phyloP scores from a whole-genome alignment of 2,797 vertebrate species.

The Zenarchopterus dispar region DNA sequence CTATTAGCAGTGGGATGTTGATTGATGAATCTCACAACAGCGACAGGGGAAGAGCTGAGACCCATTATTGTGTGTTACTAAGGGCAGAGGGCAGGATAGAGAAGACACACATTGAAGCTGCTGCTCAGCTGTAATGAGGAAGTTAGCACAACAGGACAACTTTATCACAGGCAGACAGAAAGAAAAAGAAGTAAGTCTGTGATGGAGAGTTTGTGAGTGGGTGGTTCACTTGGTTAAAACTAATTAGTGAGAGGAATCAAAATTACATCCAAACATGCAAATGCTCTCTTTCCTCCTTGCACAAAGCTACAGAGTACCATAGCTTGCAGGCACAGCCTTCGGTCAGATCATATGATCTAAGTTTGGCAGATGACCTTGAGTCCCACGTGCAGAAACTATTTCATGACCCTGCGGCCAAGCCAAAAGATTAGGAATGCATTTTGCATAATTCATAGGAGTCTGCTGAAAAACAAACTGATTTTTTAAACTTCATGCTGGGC shows the following conservation, averaged over 20 bases:
- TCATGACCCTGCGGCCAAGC: slow-evolving; percentile 53
- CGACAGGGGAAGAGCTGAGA: slow-evolving; percentile 32
- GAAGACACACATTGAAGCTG: slow-evolving; percentile 50
- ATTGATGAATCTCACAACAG: slow-evolving; percentile 50
- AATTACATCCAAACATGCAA: slow-evolving; percentile 28
- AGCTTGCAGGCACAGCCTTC: slow-evolving; percentile 50
- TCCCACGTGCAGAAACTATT: slow-evolving; percentile 51
- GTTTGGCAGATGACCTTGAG: slow-evolving; percentile 64
- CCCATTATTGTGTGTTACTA: slow-evolving; percentile 23
- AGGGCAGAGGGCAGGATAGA: slow-evolving; percentile 33
- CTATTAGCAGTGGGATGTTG: slow-evolving; percentile 29
- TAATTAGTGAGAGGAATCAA: slow-evolving; percentile 60
- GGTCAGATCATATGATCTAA: slow-evolving; percentile 51
- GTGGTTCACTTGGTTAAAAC: slow-evolving; percentile 57
- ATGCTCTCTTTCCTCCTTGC: slow-evolving; percentile 18
- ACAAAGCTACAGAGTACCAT: slow-evolving; percentile 9
- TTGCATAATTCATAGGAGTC: slow-evolving; percentile 59
- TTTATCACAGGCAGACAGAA: slow-evolving; percentile 37
- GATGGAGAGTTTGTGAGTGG: slow-evolving; percentile 43
- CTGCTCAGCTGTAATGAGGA: slow-evolving; percentile 37
- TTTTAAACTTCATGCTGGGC: slow-evolving; percentile 36
- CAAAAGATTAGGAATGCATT: slow-evolving; percentile 56
- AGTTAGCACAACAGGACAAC: slow-evolving; percentile 45
- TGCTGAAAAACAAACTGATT: slow-evolving; percentile 33
- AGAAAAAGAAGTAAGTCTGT: slow-evolving; percentile 28